Evolutionary conservation across 64 coral and sea anemone species (phyloP).

Genomic region (Montipora capricornis): DNA sequence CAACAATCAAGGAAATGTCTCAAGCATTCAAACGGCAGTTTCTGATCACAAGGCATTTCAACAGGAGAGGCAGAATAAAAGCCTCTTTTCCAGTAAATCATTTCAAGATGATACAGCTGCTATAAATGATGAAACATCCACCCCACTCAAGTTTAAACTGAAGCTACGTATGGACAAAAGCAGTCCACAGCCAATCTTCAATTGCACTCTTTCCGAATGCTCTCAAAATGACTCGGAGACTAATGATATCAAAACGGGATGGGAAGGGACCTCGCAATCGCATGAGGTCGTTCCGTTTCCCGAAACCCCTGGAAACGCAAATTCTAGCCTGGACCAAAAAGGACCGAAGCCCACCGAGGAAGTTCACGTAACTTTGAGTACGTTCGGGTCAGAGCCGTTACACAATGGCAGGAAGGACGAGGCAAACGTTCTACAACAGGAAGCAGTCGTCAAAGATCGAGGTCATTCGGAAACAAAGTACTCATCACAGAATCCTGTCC

Average conservation of each 20-base stretch:
- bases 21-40: background rate
- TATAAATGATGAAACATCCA: background rate
- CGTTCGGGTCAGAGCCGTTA: background rate
- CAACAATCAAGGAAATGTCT: background rate
- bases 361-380: background rate
- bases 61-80: background rate
- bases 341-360: background rate
- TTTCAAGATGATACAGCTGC: background rate
- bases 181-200: background rate
- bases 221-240: background rate
- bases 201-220: slow-evolving; percentile 28
- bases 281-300: background rate
- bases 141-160: slow-evolving; percentile 29
- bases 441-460: background rate
- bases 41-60: background rate
- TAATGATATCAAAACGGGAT: background rate
- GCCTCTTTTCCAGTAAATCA: background rate
- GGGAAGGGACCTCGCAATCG: background rate
- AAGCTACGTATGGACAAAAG: slow-evolving; percentile 23
- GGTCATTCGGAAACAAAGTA: no score
- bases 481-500: no score
- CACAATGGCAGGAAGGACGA: no score
- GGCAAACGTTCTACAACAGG: background rate
- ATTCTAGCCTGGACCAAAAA: background rate
- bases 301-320: background rate